phyloP scores from a whole-genome alignment of 2,113 vertebrate species.

The Pogonocichla stellata region DNA sequence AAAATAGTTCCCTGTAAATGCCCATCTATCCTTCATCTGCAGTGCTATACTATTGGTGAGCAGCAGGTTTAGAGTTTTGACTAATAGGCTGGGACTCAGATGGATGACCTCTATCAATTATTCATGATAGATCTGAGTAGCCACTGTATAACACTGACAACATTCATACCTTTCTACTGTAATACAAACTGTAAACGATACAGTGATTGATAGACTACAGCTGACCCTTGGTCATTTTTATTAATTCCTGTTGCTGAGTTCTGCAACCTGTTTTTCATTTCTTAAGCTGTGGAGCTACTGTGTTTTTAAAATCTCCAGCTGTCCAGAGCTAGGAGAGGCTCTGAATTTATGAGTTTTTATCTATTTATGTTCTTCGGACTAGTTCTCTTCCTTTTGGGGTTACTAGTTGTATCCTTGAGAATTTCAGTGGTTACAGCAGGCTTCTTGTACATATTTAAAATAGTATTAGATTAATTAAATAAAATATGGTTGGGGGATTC shows the following conservation, averaged over 20 bases:
- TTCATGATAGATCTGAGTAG: background rate
- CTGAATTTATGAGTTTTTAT: background rate
- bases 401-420: background rate
- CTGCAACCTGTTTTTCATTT: conserved; percentile 17
- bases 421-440: background rate
- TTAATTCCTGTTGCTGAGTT: conserved; percentile 49
- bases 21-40: background rate
- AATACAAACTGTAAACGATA: background rate
- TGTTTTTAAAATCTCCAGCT: conserved; percentile 10
- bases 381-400: background rate
- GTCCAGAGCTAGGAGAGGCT: background rate
- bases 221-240: conserved; percentile 39
- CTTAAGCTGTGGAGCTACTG: background rate
- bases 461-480: background rate
- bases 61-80: conserved; percentile 3
- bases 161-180: background rate
- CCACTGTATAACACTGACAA: conserved; percentile 15
- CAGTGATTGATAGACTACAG: background rate
- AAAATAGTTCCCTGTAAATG: background rate
- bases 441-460: background rate
- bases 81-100: conserved; percentile 1
- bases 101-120: conserved; percentile 52
- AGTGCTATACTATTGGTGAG: background rate
- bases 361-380: background rate
- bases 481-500: background rate